phyloP scores from a whole-genome alignment of 2,797 vertebrate species.

The Tangara arthus region DNA sequence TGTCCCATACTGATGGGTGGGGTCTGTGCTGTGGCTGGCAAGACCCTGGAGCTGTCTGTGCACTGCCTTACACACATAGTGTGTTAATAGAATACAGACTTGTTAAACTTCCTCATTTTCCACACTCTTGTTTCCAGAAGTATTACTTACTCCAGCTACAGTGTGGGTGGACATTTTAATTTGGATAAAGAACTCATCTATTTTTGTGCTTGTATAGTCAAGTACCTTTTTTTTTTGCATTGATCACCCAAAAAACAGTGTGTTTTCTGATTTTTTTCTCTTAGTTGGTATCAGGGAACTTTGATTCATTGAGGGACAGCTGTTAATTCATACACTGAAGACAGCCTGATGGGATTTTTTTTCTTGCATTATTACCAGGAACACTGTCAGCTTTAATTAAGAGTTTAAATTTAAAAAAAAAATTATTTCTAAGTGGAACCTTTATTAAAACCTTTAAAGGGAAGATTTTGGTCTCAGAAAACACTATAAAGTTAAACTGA shows the following conservation, averaged over 20 bases:
- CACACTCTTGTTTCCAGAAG: neutral
- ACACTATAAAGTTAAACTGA: neutral
- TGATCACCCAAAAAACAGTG: fast-evolving
- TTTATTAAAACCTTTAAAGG: neutral
- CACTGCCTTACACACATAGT: neutral
- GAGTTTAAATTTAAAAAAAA: neutral
- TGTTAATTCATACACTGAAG: neutral
- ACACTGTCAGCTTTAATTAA: neutral
- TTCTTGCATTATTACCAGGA: neutral
- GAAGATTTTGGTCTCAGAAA: neutral
- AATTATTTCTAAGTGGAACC: neutral
- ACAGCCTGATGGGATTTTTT: neutral
- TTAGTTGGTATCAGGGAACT: neutral
- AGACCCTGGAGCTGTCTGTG: neutral
- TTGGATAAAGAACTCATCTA: neutral
- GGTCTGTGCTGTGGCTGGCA: fast-evolving
- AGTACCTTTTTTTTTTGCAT: neutral
- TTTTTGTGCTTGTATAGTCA: neutral
- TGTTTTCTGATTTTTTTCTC: neutral
- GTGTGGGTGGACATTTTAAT: neutral
- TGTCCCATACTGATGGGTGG: neutral
- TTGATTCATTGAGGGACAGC: neutral
- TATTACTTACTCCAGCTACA: neutral
- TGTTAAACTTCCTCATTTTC: neutral
- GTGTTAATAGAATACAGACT: neutral